Evolutionary conservation across 2,113 vertebrate genomes (phyloP).

Genomic region (Elaphurus davidianus): DNA sequence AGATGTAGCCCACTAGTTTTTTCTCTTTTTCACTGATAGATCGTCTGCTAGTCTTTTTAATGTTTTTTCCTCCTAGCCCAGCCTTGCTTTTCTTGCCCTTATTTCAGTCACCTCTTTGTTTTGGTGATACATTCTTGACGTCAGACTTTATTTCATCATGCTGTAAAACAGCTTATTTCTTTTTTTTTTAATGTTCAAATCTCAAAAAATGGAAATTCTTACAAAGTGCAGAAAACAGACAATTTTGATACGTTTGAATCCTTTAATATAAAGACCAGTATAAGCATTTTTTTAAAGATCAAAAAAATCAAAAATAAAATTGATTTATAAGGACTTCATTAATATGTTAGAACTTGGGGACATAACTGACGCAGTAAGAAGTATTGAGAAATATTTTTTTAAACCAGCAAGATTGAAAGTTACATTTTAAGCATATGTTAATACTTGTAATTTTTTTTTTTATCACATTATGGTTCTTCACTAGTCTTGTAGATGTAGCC

Average conservation of each 20-base stretch:
- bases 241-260: background rate
- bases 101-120: background rate
- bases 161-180: background rate
- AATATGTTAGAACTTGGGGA: background rate
- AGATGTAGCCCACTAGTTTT: background rate
- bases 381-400: background rate
- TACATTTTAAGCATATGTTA: background rate
- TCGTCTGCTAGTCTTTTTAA: background rate
- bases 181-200: background rate
- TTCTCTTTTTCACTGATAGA: background rate
- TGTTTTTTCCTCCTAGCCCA: background rate
- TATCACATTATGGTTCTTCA: background rate
- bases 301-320: background rate
- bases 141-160: background rate
- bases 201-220: background rate
- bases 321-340: background rate
- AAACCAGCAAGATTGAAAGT: background rate
- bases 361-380: background rate
- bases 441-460: background rate
- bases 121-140: background rate
- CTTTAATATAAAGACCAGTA: background rate
- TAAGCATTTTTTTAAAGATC: background rate
- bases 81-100: background rate
- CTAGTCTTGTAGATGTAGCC: background rate
- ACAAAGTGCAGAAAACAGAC: constrained; percentile 11